These are phyloP conservation scores for Portunus trituberculatus DNA, from an alignment of 1,140 invertebrate genomes.

Conservation along the genomic window DNA sequence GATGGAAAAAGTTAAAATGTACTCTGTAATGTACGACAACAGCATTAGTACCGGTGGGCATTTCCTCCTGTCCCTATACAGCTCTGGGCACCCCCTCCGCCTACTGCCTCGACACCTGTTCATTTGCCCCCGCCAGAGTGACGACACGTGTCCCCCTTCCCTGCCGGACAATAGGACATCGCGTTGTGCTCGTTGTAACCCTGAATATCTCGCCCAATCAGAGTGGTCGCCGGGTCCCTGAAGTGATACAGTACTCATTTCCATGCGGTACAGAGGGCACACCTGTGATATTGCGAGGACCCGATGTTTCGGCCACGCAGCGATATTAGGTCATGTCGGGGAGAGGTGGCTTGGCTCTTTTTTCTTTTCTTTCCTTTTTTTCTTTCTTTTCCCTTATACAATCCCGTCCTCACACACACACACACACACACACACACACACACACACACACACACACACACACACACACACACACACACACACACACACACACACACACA, in stretches of 20 bases:
- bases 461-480: not conserved
- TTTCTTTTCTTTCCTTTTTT: not conserved
- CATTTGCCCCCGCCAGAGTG: too few relatives aligned
- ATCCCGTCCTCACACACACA: not conserved
- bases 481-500: not conserved
- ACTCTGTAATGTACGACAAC: too few relatives aligned
- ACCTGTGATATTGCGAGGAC: slow-evolving; percentile 31
- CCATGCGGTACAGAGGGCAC: not conserved
- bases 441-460: slow-evolving; percentile 8
- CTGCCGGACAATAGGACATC: too few relatives aligned
- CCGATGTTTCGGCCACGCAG: not conserved
- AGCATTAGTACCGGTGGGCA: too few relatives aligned
- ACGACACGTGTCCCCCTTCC: too few relatives aligned
- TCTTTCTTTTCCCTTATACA: not conserved
- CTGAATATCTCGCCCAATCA: too few relatives aligned
- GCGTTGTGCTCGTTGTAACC: too few relatives aligned
- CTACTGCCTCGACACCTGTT: too few relatives aligned
- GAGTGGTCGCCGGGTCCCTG: too few relatives aligned
- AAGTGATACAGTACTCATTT: slow-evolving; percentile 40
- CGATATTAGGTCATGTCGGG: not conserved
- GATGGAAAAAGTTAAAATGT: too few relatives aligned
- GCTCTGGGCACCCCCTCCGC: too few relatives aligned
- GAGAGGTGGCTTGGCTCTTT: not conserved
- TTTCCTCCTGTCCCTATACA: too few relatives aligned
- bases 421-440: slow-evolving; percentile 32